Conservation (phyloP, 2,113 vertebrate genomes). For the Sinocyclocheilus anophthalmus region DNA sequence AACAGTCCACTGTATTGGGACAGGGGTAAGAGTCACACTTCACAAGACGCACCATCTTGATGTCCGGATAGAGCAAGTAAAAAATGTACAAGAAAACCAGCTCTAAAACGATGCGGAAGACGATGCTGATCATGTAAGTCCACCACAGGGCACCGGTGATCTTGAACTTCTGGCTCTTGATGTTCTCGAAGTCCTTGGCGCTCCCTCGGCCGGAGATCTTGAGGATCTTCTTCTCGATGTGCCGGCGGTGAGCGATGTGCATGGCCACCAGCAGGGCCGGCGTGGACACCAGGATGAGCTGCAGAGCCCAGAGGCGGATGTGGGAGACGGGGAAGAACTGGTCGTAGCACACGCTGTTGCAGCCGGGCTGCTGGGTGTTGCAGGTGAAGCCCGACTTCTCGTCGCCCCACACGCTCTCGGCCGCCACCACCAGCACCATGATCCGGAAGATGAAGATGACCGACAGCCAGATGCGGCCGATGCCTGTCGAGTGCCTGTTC, state of each 20-base stretch:
- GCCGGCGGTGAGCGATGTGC: slow-evolving; percentile 95
- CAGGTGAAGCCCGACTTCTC: slow-evolving; percentile 94
- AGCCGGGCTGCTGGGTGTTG: slow-evolving; percentile 98
- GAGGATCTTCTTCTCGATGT: slow-evolving; percentile 91
- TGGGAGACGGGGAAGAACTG: slow-evolving; percentile 98
- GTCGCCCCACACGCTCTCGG: slow-evolving; percentile 96
- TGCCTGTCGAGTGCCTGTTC: slow-evolving; percentile 95
- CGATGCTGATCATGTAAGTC: slow-evolving; percentile 93
- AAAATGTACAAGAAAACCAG: slow-evolving; percentile 95
- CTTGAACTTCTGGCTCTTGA: slow-evolving; percentile 92
- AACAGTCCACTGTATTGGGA: slow-evolving; percentile 98
- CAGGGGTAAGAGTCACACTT: slow-evolving; percentile 95
- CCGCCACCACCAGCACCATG: slow-evolving; percentile 95
- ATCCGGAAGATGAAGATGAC: slow-evolving; percentile 99
- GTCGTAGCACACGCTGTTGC: slow-evolving; percentile 97
- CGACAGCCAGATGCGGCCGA: slow-evolving; percentile 95
- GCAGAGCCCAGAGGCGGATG: slow-evolving; percentile 94
- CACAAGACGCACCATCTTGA: slow-evolving; percentile 94
- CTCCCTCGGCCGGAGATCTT: slow-evolving; percentile 80
- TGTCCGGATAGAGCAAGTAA: slow-evolving; percentile 93
- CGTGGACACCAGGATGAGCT: slow-evolving; percentile 95
- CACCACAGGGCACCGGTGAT: slow-evolving; percentile 93
- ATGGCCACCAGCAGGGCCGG: slow-evolving; percentile 95
- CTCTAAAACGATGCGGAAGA: slow-evolving; percentile 91
- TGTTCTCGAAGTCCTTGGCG: slow-evolving; percentile 86